These are phyloP conservation scores for Zaprionus taronus DNA, from an alignment of 1,140 invertebrate species.

Conservation along the genomic window DNA sequence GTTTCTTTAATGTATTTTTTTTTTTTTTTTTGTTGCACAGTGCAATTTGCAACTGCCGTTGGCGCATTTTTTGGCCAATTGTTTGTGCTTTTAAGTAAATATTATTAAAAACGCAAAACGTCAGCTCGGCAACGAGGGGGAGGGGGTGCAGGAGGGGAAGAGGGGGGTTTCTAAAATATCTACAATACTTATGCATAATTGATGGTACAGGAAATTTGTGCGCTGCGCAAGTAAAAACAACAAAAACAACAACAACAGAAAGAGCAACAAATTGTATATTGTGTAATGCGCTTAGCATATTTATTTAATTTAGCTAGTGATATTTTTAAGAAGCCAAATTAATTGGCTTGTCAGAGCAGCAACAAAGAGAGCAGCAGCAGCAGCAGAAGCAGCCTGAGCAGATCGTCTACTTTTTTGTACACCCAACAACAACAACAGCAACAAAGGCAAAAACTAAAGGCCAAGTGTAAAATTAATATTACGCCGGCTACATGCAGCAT, in stretches of 20 bases:
- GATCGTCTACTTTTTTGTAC: slow-evolving; percentile 65
- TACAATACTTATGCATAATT: slow-evolving; percentile 72
- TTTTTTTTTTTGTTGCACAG: slow-evolving; percentile 32
- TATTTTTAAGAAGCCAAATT: slow-evolving; percentile 77
- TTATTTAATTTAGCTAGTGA: slow-evolving; percentile 77
- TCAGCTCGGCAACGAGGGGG: background rate
- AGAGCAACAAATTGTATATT: slow-evolving; percentile 32
- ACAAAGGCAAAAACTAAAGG: slow-evolving; percentile 69
- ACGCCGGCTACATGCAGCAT: slow-evolving; percentile 47
- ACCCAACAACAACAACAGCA: slow-evolving; percentile 40
- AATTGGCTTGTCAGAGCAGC: slow-evolving; percentile 66
- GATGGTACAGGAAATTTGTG: slow-evolving; percentile 72
- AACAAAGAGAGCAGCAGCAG: slow-evolving; percentile 57
- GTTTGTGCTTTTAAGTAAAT: slow-evolving; percentile 79
- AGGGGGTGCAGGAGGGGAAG: background rate
- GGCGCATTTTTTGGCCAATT: slow-evolving; percentile 73
- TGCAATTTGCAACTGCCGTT: slow-evolving; percentile 50
- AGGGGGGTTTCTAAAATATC: slow-evolving; percentile 44
- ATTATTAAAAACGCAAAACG: slow-evolving; percentile 79
- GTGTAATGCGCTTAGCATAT: slow-evolving; percentile 62
- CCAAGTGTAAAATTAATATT: slow-evolving; percentile 83
- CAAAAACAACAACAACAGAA: slow-evolving; percentile 3
- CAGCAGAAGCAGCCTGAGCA: slow-evolving; percentile 34
- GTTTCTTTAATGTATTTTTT: slow-evolving; percentile 26
- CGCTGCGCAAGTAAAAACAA: slow-evolving; percentile 39